phyloP scores from a whole-genome alignment of 2,797 vertebrate species.

The Rhinella marina region DNA sequence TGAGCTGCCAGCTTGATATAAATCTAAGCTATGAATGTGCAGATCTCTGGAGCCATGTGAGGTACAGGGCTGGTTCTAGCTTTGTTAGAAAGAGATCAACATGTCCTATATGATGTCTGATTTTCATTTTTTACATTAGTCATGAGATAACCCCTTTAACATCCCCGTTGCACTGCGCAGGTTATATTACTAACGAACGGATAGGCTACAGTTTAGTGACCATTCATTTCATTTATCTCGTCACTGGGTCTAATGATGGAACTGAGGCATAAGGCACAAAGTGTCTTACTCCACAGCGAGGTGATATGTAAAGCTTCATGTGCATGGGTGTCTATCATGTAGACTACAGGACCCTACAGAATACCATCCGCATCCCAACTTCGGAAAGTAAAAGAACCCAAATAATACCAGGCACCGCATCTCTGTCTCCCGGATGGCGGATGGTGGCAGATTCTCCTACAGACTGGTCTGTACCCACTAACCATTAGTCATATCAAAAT shows the following conservation, averaged over 20 bases:
- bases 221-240: not conserved
- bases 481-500: slow-evolving; percentile 14
- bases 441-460: not conserved
- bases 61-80: too few species aligned
- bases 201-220: not conserved
- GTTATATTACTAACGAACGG: not conserved
- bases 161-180: not conserved
- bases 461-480: not conserved
- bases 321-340: not conserved
- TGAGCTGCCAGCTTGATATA: too few species aligned
- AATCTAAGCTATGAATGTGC: too few species aligned
- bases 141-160: too few species aligned
- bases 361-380: not conserved
- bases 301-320: not conserved
- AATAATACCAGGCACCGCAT: not conserved
- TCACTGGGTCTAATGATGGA: not conserved
- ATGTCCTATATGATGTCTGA: too few species aligned
- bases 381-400: not conserved
- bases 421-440: not conserved
- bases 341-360: not conserved
- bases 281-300: not conserved
- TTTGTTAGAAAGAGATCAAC: too few species aligned
- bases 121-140: too few species aligned
- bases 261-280: not conserved
- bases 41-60: too few species aligned